Evolutionary conservation across 2,888 invertebrate genomes (phyloP).

Genomic region (Crocallis elinguaria): DNA sequence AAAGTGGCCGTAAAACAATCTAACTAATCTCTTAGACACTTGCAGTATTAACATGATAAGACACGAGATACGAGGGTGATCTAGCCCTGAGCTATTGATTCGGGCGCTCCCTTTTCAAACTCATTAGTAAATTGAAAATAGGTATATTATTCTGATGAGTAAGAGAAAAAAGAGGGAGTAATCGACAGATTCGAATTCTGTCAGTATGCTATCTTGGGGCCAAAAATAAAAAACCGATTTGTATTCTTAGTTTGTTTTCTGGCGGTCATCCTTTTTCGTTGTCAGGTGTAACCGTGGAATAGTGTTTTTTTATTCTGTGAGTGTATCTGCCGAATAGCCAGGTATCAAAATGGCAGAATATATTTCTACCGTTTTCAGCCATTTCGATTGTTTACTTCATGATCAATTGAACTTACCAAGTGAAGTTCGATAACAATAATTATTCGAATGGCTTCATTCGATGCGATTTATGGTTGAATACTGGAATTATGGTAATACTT

Average conservation of each 20-base stretch:
- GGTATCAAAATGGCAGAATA: neutral
- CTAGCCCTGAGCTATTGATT: neutral
- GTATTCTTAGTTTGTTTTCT: constrained; percentile 6
- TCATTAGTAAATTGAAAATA: constrained; percentile 12
- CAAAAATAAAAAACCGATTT: constrained; percentile 2
- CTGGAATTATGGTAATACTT: no score
- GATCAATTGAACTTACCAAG: no score
- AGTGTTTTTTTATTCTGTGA: neutral
- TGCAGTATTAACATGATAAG: constrained; percentile 21
- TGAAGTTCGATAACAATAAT: no score
- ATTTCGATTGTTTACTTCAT: no score
- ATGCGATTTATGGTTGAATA: no score
- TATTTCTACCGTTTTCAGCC: neutral
- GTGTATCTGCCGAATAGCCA: neutral
- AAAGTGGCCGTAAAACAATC: constrained; percentile 16
- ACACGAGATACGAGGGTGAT: constrained; percentile 9
- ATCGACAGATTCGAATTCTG: constrained; percentile 9
- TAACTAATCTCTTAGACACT: constrained; percentile 11
- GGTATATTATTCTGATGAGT: neutral
- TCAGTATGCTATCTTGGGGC: neutral
- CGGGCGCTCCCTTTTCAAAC: neutral
- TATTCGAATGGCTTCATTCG: no score
- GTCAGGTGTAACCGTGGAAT: neutral
- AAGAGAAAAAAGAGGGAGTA: neutral
- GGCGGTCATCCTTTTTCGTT: neutral